These are phyloP conservation scores for Turritopsis rubra DNA, from an alignment of 30 jellyfish, hydroid and myxozoan genomes.

Conservation along the genomic window DNA sequence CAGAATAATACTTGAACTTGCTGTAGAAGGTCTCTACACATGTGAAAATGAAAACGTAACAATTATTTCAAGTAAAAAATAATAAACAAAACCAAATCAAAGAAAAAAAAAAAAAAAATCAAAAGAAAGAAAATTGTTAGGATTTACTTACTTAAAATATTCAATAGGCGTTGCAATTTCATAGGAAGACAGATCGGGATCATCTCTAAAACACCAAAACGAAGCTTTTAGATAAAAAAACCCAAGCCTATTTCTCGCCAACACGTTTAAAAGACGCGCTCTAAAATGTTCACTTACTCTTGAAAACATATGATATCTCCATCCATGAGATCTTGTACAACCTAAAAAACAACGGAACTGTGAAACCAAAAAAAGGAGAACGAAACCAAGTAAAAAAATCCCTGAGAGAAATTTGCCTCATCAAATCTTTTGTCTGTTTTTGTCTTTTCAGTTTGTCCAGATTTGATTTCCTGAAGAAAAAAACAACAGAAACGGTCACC, in stretches of 20 bases:
- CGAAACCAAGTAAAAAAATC: not conserved
- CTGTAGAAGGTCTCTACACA: constrained; percentile 60
- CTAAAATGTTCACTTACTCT: constrained; percentile 52
- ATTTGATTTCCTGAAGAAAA: constrained; percentile 62
- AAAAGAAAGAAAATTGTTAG: no score
- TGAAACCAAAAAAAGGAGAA: not conserved
- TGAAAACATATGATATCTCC: constrained; percentile 94
- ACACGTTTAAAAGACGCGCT: no score
- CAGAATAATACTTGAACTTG: constrained; percentile 62
- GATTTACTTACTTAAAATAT: constrained; percentile 73
- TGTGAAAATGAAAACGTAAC: no score
- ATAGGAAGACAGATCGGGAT: constrained; percentile 42
- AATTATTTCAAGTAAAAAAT: not conserved
- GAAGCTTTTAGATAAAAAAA: not conserved
- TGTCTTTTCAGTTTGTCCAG: constrained; percentile 62
- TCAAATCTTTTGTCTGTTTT: constrained; percentile 59
- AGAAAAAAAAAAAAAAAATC: not conserved
- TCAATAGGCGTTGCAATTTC: constrained; percentile 84
- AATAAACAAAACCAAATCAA: not conserved
- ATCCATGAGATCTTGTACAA: constrained; percentile 91
- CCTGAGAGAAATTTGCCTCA: constrained; percentile 36
- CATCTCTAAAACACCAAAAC: constrained; percentile 44
- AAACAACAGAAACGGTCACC: not conserved
- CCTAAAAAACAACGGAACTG: constrained; percentile 39
- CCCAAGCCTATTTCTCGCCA: no score